These are phyloP conservation scores for Eulacestoma nigropectus DNA, from an alignment of 2,113 vertebrate species.

Conservation along the genomic window DNA sequence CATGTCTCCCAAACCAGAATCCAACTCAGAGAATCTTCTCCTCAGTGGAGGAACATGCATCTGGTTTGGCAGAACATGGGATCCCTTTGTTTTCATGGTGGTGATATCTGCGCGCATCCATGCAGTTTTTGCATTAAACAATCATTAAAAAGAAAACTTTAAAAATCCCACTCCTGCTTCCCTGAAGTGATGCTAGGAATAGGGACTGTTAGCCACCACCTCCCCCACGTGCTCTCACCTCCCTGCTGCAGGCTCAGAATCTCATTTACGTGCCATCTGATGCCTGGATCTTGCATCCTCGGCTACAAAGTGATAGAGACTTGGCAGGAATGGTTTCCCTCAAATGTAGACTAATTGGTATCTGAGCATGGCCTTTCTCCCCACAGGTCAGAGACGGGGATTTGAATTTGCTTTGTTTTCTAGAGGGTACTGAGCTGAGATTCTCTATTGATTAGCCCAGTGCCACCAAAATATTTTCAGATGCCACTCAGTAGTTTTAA, in stretches of 20 bases:
- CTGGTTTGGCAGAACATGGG: not conserved
- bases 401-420: not conserved
- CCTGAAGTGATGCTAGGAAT: not conserved
- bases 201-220: slow-evolving; percentile 46
- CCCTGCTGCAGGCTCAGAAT: not conserved
- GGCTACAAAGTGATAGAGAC: not conserved
- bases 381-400: not conserved
- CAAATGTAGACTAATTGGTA: not conserved
- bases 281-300: not conserved
- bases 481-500: not conserved
- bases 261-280: slow-evolving; percentile 2
- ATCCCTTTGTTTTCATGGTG: not conserved
- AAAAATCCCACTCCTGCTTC: not conserved
- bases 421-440: not conserved
- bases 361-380: not conserved
- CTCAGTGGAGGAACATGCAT: not conserved
- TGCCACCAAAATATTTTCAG: not conserved
- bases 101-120: not conserved
- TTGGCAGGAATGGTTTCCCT: not conserved
- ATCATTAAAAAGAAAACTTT: not conserved
- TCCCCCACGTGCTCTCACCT: not conserved
- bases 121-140: not conserved
- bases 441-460: not conserved
- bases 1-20: not conserved
- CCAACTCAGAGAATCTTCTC: not conserved